Conservation (phyloP, 2,888 invertebrate species). For the Heliconius ethilla region DNA sequence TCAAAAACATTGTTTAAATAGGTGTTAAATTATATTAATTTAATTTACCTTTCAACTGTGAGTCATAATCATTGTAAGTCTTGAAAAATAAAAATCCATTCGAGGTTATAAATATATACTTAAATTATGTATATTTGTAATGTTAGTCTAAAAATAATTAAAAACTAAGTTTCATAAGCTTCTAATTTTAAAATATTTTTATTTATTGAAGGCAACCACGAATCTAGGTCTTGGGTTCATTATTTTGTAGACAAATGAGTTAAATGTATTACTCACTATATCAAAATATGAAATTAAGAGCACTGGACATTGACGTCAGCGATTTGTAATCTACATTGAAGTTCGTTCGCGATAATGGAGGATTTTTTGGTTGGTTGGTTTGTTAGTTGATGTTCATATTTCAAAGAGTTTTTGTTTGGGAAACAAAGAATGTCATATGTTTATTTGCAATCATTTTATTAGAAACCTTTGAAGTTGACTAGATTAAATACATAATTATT, state of each 20-base stretch:
- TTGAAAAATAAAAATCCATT: neutral
- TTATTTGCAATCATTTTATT: neutral
- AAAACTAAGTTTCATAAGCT: neutral
- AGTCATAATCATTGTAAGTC: neutral
- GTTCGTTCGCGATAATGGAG: neutral
- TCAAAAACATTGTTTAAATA: constrained; percentile 13
- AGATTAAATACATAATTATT: constrained; percentile 3
- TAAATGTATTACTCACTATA: constrained; percentile 59
- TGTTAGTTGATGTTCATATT: neutral
- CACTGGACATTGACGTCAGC: constrained; percentile 52
- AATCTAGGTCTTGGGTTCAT: constrained; percentile 75
- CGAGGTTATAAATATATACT: neutral
- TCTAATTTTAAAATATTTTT: neutral
- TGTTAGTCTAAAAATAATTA: neutral
- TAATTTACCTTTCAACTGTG: neutral
- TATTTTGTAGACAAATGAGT: constrained; percentile 65
- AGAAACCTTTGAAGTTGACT: neutral
- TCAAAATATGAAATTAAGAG: constrained; percentile 54
- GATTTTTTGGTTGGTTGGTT: neutral
- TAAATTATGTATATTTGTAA: neutral
- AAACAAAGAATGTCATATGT: neutral
- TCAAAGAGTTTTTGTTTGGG: neutral
- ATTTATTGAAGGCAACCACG: neutral
- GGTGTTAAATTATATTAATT: constrained; percentile 12
- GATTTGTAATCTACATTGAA: constrained; percentile 9